Conservation (phyloP, 2,113 vertebrate species). For the Pseudopodoces humilis region DNA sequence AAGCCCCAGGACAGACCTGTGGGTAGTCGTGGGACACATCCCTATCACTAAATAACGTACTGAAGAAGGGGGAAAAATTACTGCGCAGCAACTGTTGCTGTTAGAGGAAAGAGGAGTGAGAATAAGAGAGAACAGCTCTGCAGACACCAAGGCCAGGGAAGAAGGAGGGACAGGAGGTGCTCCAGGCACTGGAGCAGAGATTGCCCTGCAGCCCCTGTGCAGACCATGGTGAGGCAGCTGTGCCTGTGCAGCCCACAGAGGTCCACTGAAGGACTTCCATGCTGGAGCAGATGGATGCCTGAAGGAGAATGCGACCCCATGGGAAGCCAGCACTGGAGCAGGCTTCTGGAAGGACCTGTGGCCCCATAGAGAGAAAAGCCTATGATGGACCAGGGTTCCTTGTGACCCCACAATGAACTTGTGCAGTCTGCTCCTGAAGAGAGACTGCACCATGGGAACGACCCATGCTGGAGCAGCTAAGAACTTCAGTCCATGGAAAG, state of each 20-base stretch:
- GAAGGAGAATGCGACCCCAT: neutral
- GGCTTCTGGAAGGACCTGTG: neutral
- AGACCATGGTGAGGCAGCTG: neutral
- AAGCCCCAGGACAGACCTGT: neutral
- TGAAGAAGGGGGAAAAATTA: rapidly evolving
- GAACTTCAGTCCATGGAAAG: neutral
- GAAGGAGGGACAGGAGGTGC: neutral
- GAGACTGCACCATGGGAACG: neutral
- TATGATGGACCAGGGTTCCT: neutral
- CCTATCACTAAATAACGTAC: neutral
- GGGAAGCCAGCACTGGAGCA: neutral
- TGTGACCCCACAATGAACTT: rapidly evolving
- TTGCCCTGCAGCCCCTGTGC: neutral
- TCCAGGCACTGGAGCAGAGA: no score
- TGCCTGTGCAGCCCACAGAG: neutral
- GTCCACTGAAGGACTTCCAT: no score
- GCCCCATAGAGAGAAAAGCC: neutral
- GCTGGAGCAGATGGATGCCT: neutral
- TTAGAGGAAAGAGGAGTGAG: neutral
- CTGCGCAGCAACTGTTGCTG: neutral
- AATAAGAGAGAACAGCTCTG: neutral
- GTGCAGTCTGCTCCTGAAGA: neutral
- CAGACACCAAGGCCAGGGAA: neutral
- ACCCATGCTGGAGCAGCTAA: neutral
- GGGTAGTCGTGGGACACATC: neutral